These are phyloP conservation scores for Sycobia sp. DNA, from an alignment of 1,140 invertebrate species.

Conservation along the genomic window DNA sequence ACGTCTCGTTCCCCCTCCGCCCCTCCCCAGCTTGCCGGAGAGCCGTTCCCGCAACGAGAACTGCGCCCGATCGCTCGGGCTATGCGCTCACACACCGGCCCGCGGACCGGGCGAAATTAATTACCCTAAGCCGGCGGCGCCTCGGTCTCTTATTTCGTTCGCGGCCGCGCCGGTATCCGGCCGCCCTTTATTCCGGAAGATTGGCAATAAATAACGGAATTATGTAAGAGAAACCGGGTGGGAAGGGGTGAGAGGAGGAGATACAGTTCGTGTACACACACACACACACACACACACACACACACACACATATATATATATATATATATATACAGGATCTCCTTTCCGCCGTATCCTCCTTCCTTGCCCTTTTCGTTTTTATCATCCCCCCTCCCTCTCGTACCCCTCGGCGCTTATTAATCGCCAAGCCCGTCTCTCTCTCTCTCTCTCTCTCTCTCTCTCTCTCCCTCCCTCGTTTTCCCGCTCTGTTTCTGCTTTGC, in stretches of 20 bases:
- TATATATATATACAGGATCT: too few relatives aligned
- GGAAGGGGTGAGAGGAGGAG: too few relatives aligned
- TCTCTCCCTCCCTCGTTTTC: background rate
- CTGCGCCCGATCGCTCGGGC: background rate
- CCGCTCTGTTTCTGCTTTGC: too few relatives aligned
- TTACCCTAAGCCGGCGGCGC: conserved; percentile 43
- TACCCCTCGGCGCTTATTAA: too few relatives aligned
- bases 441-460: background rate
- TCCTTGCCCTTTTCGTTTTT: background rate
- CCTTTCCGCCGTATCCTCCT: background rate
- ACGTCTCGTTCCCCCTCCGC: too few relatives aligned
- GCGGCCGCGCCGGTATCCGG: background rate
- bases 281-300: too few relatives aligned
- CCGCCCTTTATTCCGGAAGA: conserved; percentile 31
- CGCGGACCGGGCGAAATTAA: conserved; percentile 39
- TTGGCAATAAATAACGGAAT: conserved; percentile 53
- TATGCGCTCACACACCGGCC: conserved; percentile 30
- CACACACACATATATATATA: too few relatives aligned
- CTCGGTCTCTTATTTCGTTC: conserved; percentile 33
- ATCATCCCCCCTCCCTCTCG: background rate
- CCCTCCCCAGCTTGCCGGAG: background rate
- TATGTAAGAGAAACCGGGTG: conserved; percentile 42
- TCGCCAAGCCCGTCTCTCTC: too few relatives aligned
- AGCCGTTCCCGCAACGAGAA: background rate
- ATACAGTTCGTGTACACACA: conserved; percentile 13